Conservation (phyloP, 2,888 invertebrate genomes). For the Polietes domitor region DNA sequence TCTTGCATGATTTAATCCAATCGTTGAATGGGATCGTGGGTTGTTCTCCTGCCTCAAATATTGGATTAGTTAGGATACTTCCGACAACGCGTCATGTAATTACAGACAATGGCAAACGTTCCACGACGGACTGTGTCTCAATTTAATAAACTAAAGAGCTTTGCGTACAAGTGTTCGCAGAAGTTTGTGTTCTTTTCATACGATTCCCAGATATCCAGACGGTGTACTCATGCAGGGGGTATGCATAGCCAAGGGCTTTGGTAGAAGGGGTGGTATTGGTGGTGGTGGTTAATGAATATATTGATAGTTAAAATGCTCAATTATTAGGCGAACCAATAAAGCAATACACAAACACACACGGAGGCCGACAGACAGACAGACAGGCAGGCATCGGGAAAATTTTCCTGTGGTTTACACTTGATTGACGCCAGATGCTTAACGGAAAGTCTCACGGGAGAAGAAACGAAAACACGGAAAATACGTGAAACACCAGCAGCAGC, state of each 20-base stretch:
- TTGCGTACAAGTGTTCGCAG: not conserved
- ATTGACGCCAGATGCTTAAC: constrained; percentile 66
- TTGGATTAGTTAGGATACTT: not conserved
- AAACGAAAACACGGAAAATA: constrained; percentile 38
- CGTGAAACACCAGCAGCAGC: constrained; percentile 22
- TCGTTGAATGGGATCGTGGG: no score
- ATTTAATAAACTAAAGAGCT: constrained; percentile 28
- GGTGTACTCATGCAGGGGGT: not conserved
- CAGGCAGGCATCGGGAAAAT: not conserved
- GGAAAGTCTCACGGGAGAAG: constrained; percentile 55
- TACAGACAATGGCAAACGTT: not conserved
- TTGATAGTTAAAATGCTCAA: constrained; percentile 36
- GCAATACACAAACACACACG: constrained; percentile 29
- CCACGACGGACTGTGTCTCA: not conserved
- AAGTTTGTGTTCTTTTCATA: constrained; percentile 24
- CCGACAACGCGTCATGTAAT: not conserved
- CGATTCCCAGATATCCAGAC: constrained; percentile 5
- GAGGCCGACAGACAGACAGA: not conserved
- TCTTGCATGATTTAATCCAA: constrained; percentile 10
- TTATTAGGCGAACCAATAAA: constrained; percentile 46
- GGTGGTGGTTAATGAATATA: constrained; percentile 42
- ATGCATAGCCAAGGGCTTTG: not conserved
- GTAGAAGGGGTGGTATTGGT: not conserved
- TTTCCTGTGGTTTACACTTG: constrained; percentile 69
- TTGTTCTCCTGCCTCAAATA: constrained; percentile 1